Base-by-base conservation (phyloP, 1,140 invertebrate species). In the Popillia japonica region DNA sequence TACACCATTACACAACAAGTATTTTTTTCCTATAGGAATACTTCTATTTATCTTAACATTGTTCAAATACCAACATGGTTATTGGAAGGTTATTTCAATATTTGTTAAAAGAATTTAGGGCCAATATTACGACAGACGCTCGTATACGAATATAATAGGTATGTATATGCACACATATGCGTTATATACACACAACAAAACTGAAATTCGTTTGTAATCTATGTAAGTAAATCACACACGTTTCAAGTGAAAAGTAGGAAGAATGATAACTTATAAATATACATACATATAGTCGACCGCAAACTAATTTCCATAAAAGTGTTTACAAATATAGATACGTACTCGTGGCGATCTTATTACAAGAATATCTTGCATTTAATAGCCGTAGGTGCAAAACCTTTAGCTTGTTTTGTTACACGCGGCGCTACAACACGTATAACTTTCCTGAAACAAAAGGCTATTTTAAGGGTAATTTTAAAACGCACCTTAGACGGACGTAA, bases 231-330 rank as follows among this genome's bases (percentile, higher is more conserved):
- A 17, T 14, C 14, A n/a, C 7, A 55, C 14, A 48, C 44, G 44
- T 55, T 55, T 55, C 14, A 34, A 34, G 27, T 34, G 27, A 34
- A 34, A n/a, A 55, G 17, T 55, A 55, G 48, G 6, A 20, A n/a
- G 48, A 55, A 55, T 55, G 14, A 34, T 34, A 34, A 55, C 1
- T 55, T n/a, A 7, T 55, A 44, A 44, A 14, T 44, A 44, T 14
- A 44, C 14, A 55, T 17, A 17, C 17, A 55, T 7, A 17, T 55
- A 55, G 14, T 0, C 14, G 48, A 17, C 0, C 14, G 17, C 48
- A 17, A 55, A 17, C 14, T 55, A 55, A 55, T 55, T 55, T 55
- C 48, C 48, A 55, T 55, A n/a, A 55, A 55, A 17, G 48, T 55
- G 48, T 55, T 55, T 55, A 55, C 48, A 17, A 55, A 55, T n/a